These are phyloP conservation scores for Heteropelma amictum DNA, from an alignment of 2,888 invertebrate species.

Conservation along the genomic window DNA sequence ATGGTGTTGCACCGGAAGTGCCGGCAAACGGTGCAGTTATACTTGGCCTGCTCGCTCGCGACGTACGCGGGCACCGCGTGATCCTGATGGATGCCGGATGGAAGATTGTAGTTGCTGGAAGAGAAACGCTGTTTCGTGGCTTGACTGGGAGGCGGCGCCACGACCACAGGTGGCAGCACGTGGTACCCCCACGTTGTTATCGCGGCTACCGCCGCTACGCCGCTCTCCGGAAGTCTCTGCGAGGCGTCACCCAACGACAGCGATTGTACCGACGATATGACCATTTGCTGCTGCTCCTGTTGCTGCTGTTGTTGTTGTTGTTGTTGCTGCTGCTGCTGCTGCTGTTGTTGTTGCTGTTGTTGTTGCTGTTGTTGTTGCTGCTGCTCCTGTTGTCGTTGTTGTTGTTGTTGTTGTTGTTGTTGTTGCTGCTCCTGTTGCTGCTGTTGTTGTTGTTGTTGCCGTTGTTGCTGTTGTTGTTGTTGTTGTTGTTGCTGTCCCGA, in stretches of 20 bases:
- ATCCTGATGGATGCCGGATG: neutral
- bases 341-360: too few species aligned
- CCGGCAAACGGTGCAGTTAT: slow-evolving; percentile 37
- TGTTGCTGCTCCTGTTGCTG: too few species aligned
- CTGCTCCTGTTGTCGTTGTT: too few species aligned
- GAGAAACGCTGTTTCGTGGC: slow-evolving; percentile 10
- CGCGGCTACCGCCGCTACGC: neutral
- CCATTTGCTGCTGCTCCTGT: too few species aligned
- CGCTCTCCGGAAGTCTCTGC: neutral
- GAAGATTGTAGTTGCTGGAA: slow-evolving; percentile 13
- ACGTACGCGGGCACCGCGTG: neutral
- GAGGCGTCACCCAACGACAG: neutral
- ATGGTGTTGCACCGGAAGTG: slow-evolving; percentile 17
- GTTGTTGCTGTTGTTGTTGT: too few species aligned
- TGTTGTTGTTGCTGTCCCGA: too few species aligned
- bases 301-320: too few species aligned
- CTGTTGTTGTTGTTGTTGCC: too few species aligned
- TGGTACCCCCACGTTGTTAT: neutral
- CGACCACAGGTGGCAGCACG: slow-evolving; percentile 23
- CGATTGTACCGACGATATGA: neutral
- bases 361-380: too few species aligned
- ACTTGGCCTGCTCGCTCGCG: neutral
- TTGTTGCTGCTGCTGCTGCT: too few species aligned
- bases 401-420: too few species aligned
- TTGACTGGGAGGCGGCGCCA: neutral